Conservation (phyloP, 1,140 invertebrate species). For the Bombus pascuorum region DNA sequence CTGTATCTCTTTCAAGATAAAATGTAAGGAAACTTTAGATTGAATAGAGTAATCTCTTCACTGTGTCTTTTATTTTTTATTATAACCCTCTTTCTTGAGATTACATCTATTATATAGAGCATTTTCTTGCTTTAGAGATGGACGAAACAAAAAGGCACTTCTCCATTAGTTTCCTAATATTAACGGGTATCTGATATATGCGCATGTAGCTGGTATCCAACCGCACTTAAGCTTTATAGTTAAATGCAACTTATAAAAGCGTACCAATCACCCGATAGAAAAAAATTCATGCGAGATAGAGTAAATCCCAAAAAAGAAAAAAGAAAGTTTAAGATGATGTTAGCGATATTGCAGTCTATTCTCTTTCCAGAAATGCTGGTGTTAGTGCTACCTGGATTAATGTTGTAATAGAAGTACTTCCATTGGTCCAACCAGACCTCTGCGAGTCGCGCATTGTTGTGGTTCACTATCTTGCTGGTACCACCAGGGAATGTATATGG, state of each 20-base stretch:
- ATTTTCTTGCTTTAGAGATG: background rate
- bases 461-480: conserved; percentile 98
- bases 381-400: conserved; percentile 93
- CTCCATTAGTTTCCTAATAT: conserved; percentile 26
- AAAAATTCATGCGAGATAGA: conserved; percentile 51
- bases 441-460: conserved; percentile 97
- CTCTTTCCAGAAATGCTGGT: conserved; percentile 60
- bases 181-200: conserved; percentile 80
- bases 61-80: background rate
- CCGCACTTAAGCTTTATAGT: conserved; percentile 3
- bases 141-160: background rate
- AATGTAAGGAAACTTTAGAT: conserved; percentile 23
- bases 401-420: conserved; percentile 99
- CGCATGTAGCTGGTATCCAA: conserved; percentile 32
- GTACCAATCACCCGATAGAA: conserved; percentile 41
- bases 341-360: conserved; percentile 46
- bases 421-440: conserved; percentile 99
- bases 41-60: background rate
- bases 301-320: conserved; percentile 32
- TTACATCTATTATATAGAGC: background rate
- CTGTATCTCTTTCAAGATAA: conserved; percentile 8
- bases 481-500: conserved; percentile 99
- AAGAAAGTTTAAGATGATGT: conserved; percentile 11
- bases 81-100: background rate
- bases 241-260: conserved; percentile 42